Percentiles rank a stretch among this genome's conserved stretches.
These are phyloP conservation scores for Phengaris alcon DNA, from an alignment of 2,888 invertebrate species.

Conservation along the genomic window DNA sequence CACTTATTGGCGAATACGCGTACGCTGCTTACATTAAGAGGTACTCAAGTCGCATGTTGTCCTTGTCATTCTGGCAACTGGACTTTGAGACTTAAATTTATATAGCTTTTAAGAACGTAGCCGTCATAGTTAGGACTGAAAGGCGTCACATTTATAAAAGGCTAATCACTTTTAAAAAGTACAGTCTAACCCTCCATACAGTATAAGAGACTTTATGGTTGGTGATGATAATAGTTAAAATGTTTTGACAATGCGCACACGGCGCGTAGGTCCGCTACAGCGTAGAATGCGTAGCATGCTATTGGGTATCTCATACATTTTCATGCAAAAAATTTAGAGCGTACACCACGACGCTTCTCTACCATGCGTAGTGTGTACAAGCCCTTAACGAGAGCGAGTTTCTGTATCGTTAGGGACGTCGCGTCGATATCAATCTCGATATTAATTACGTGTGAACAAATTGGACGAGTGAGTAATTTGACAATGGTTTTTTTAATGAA, in stretches of 20 bases:
- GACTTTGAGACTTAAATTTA: no score
- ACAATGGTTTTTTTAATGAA: slow-evolving; percentile 28
- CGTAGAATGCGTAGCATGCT: background rate
- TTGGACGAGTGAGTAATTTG: slow-evolving; percentile 57
- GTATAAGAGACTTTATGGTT: no score
- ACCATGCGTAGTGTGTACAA: slow-evolving; percentile 34
- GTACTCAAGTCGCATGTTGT: no score
- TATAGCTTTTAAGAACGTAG: no score
- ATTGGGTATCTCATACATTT: no score
- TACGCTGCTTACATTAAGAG: background rate
- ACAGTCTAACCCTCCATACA: background rate
- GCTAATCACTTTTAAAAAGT: no score
- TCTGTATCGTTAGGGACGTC: slow-evolving; percentile 72
- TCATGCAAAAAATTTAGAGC: slow-evolving; percentile 44
- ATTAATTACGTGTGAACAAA: slow-evolving; percentile 72
- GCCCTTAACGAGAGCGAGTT: slow-evolving; percentile 69
- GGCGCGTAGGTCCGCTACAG: background rate
- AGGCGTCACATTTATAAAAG: no score
- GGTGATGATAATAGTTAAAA: background rate
- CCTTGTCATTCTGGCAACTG: no score
- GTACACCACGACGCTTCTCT: no score
- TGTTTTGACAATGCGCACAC: background rate
- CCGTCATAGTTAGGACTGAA: no score
- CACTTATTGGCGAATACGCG: background rate
- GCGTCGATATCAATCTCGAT: slow-evolving; percentile 73